These are phyloP conservation scores for Remorina albescens DNA, from an alignment of 2,797 vertebrate species.

Conservation along the genomic window DNA sequence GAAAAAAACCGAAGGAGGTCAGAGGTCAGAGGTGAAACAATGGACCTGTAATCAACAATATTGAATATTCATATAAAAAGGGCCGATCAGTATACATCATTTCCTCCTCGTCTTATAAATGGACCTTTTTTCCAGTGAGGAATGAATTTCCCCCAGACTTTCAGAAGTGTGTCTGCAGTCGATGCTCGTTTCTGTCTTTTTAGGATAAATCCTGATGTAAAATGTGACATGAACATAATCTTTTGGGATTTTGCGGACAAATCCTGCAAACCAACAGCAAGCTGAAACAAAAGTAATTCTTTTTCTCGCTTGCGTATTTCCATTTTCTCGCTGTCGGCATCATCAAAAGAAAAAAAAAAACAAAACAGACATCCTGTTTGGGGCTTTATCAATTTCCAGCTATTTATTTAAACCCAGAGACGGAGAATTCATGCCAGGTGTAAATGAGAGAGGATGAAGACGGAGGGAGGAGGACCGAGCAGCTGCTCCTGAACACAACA, in stretches of 20 bases:
- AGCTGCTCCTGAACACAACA: slow-evolving; percentile 52
- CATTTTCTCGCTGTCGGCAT: too few species aligned
- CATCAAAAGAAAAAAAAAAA: too few species aligned
- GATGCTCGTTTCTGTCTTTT: background rate
- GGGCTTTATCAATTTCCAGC: too few species aligned
- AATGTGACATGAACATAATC: background rate
- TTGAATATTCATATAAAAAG: slow-evolving; percentile 42
- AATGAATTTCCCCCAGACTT: background rate
- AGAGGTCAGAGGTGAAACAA: slow-evolving; percentile 22
- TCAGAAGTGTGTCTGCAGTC: background rate
- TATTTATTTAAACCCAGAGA: too few species aligned
- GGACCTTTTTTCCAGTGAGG: too few species aligned
- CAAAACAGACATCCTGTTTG: too few species aligned
- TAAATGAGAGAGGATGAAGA: background rate
- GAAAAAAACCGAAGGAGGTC: too few species aligned
- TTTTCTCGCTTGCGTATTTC: too few species aligned
- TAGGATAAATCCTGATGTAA: background rate
- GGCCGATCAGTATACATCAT: slow-evolving; percentile 7
- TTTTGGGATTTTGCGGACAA: background rate
- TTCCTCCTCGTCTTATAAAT: background rate
- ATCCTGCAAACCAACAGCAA: too few species aligned
- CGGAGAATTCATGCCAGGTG: background rate
- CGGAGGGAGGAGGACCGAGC: slow-evolving; percentile 25
- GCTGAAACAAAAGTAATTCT: too few species aligned
- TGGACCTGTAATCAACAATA: slow-evolving; percentile 9